Conservation (phyloP, 2,113 vertebrate species). For the Oryzias curvinotus region DNA sequence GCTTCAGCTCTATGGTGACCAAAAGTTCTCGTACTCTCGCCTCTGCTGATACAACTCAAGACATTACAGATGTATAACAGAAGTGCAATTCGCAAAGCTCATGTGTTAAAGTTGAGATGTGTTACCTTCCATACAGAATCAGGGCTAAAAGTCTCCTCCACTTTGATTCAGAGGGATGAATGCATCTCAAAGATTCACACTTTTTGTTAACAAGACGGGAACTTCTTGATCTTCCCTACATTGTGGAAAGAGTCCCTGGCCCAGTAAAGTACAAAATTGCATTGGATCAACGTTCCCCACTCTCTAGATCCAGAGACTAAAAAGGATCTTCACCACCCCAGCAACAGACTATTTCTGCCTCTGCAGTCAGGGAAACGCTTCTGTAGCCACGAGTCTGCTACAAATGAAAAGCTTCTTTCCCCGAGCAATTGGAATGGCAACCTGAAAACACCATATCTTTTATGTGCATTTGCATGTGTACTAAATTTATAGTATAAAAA, state of each 20-base stretch:
- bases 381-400: conserved; percentile 11
- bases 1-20: no score
- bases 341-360: conserved; percentile 14
- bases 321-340: conserved; percentile 12
- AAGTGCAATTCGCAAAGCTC: no score
- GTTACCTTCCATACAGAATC: no score
- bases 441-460: conserved; percentile 1
- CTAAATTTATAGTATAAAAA: not conserved
- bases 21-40: no score
- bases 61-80: no score
- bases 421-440: not conserved
- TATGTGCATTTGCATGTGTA: not conserved
- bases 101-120: no score
- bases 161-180: not conserved
- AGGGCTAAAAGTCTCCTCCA: not conserved
- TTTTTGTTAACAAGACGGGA: not conserved
- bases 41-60: no score
- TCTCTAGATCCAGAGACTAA: conserved; percentile 22
- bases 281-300: conserved; percentile 4
- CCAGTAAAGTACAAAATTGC: not conserved
- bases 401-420: conserved; percentile 15
- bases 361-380: conserved; percentile 1
- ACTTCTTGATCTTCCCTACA: not conserved
- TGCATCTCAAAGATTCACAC: not conserved
- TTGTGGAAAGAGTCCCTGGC: not conserved